Percentiles rank a stretch among this genome's conserved stretches.
phyloP scores from a whole-genome alignment of 2,113 vertebrate genomes.

The Marcusenius ussheri region DNA sequence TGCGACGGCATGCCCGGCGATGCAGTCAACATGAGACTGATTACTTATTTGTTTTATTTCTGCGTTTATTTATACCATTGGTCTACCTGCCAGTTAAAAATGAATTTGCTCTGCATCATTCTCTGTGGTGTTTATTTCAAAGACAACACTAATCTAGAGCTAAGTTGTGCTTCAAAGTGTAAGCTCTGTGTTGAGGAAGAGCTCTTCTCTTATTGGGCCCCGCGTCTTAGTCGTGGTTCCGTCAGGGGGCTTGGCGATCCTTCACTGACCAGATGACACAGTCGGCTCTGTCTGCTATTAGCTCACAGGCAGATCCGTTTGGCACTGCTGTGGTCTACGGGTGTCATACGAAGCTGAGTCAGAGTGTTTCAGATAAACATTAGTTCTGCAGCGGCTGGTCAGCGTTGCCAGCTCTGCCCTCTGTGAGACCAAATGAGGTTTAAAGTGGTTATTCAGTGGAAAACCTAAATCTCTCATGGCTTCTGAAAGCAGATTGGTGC shows the following conservation, averaged over 20 bases:
- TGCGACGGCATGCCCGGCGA: rapidly evolving
- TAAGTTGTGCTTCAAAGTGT: neutral
- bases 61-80: neutral
- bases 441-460: neutral
- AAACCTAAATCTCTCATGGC: neutral
- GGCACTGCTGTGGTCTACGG: neutral
- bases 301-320: neutral
- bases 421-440: neutral
- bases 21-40: neutral
- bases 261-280: neutral
- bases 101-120: neutral
- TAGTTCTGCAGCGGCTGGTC: neutral
- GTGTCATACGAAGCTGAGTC: neutral
- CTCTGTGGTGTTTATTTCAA: neutral
- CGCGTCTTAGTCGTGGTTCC: neutral
- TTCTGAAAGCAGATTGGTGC: neutral
- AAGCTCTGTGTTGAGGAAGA: neutral
- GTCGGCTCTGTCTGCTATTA: neutral
- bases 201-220: neutral
- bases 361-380: neutral
- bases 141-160: neutral
- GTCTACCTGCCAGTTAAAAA: neutral
- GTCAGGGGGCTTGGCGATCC: neutral
- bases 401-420: neutral
- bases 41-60: neutral